Conservation (phyloP, 2,113 vertebrate species). For the Pristiophorus japonicus region DNA sequence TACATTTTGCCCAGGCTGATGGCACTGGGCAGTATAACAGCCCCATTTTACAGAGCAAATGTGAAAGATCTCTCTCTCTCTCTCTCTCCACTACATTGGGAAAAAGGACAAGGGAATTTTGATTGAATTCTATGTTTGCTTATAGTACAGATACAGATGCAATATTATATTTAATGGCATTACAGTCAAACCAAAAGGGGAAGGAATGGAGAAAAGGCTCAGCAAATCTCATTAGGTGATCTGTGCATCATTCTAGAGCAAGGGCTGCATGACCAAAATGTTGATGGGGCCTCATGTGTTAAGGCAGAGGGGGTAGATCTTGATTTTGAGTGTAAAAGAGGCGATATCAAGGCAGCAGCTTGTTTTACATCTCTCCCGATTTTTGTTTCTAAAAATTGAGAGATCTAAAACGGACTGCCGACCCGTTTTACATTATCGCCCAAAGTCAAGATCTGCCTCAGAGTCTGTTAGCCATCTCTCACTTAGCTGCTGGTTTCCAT, state of each 20-base stretch:
- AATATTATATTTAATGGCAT: not conserved
- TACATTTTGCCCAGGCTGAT: not conserved
- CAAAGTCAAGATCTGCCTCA: not conserved
- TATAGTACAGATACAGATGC: not conserved
- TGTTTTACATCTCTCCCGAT: not conserved
- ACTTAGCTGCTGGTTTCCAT: not conserved
- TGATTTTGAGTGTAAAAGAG: not conserved
- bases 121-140: not conserved
- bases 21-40: not conserved
- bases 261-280: not conserved
- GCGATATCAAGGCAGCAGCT: not conserved
- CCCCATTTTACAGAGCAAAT: not conserved
- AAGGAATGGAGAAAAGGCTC: not conserved
- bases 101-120: not conserved
- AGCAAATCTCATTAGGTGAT: not conserved
- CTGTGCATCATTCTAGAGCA: not conserved
- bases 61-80: not conserved
- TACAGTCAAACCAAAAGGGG: not conserved
- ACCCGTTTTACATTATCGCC: not conserved
- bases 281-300: not conserved
- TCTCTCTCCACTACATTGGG: not conserved
- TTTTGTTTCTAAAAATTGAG: not conserved
- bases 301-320: not conserved
- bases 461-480: not conserved
- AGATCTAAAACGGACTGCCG: not conserved